Percentiles rank a stretch among this genome's conserved stretches.
phyloP scores from a whole-genome alignment of 1,140 invertebrate genomes.

The Planococcus citri region DNA sequence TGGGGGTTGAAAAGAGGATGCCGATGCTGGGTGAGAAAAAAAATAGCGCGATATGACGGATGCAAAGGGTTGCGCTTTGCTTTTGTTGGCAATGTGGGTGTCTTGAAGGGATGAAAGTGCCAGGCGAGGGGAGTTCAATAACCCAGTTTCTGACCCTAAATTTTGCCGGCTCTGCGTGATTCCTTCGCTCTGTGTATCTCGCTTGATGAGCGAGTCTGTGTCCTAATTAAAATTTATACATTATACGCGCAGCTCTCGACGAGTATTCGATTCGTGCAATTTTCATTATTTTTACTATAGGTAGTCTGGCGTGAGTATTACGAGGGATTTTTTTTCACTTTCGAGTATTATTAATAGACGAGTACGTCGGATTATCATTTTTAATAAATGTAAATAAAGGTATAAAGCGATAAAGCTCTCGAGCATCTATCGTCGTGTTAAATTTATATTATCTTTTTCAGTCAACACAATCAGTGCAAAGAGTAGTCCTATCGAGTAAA shows the following conservation, averaged over 20 bases:
- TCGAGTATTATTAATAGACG: too few relatives aligned
- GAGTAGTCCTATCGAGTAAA: too few relatives aligned
- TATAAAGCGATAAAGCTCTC: too few relatives aligned
- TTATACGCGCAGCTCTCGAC: not conserved
- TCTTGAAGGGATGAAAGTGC: not conserved
- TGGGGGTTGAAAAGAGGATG: not conserved
- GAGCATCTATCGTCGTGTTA: too few relatives aligned
- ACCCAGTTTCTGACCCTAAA: constrained; percentile 1
- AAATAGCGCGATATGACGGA: not conserved
- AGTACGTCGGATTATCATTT: too few relatives aligned
- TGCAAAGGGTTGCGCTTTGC: constrained; percentile 1
- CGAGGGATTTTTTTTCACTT: too few relatives aligned
- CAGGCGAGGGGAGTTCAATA: not conserved
- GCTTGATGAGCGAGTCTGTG: not conserved
- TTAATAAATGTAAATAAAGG: too few relatives aligned
- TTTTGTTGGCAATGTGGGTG: not conserved
- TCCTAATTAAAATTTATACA: not conserved
- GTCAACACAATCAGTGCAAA: too few relatives aligned
- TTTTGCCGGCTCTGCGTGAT: constrained; percentile 1
- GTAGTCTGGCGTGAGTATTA: too few relatives aligned
- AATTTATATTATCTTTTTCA: too few relatives aligned
- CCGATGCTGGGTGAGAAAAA: not conserved
- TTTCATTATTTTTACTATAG: too few relatives aligned
- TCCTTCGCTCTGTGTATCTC: not conserved
- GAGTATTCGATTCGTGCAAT: too few relatives aligned